These are phyloP conservation scores for Ectobius pallidus DNA, from an alignment of 2,888 invertebrate species.

Conservation along the genomic window DNA sequence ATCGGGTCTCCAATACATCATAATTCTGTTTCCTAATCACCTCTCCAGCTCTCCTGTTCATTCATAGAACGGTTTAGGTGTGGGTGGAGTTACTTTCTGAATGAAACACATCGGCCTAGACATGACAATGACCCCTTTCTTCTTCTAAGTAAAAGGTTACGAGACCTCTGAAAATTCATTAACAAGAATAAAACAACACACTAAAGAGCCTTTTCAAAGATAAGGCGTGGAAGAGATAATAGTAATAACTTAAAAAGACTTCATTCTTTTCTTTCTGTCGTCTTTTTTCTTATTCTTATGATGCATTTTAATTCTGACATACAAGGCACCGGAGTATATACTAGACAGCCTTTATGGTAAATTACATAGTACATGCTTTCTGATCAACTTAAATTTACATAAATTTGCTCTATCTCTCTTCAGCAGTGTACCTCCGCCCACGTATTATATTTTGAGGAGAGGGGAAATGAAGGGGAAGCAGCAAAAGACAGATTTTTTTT, in stretches of 20 bases:
- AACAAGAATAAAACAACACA: not conserved
- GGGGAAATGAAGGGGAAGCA: not conserved
- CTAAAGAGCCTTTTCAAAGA: not conserved
- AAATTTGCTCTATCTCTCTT: slow-evolving; percentile 30
- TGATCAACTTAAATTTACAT: slow-evolving; percentile 36
- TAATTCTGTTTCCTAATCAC: too few species aligned
- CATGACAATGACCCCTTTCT: not conserved
- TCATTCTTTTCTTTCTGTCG: not conserved
- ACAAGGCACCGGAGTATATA: not conserved
- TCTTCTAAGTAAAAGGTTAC: not conserved
- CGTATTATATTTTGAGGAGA: slow-evolving; percentile 21
- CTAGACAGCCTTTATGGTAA: slow-evolving; percentile 33
- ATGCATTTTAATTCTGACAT: not conserved
- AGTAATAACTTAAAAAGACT: not conserved
- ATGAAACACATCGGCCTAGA: not conserved
- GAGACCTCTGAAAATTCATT: slow-evolving; percentile 2
- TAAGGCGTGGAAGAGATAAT: not conserved
- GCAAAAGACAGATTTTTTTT: slow-evolving; percentile 4
- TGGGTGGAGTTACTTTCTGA: not conserved
- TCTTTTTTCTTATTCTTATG: not conserved
- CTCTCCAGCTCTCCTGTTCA: not conserved
- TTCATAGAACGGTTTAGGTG: not conserved
- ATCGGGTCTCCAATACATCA: too few species aligned
- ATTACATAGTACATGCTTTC: slow-evolving; percentile 30
- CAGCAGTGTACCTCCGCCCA: slow-evolving; percentile 28